Evolutionary conservation across 2,113 vertebrate genomes (phyloP).

Genomic region (Tragelaphus scriptus): DNA sequence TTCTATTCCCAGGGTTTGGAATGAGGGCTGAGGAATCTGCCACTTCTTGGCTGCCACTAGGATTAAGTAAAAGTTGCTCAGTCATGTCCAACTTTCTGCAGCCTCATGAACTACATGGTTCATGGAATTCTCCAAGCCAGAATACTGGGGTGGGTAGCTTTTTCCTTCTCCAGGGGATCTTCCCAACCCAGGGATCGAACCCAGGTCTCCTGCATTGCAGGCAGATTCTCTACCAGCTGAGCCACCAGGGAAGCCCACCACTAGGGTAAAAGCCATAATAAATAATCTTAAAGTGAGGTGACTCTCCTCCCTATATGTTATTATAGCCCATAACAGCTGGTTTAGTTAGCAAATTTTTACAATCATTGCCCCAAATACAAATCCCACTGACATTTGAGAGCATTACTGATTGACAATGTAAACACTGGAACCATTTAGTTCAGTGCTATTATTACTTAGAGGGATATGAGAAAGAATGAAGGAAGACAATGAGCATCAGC

Average conservation of each 20-base stretch:
- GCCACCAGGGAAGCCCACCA: neutral
- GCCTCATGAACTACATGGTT: neutral
- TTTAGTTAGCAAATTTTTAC: slow-evolving; percentile 7
- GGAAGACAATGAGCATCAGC: neutral
- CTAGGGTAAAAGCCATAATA: neutral
- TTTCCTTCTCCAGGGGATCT: neutral
- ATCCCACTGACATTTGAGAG: neutral
- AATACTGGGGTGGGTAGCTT: neutral
- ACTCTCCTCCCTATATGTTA: neutral
- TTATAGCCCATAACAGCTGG: neutral
- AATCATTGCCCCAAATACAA: neutral
- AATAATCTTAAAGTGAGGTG: neutral
- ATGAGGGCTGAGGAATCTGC: neutral
- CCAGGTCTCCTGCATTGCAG: neutral
- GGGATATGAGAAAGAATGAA: neutral
- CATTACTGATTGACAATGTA: neutral
- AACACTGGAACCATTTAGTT: neutral
- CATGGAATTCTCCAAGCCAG: neutral
- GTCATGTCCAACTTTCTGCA: neutral
- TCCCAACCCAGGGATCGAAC: neutral
- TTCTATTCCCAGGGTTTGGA: neutral
- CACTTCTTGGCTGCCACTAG: neutral
- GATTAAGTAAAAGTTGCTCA: neutral
- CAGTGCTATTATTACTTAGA: neutral
- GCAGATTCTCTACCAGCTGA: neutral